Evolutionary conservation across 2,888 invertebrate genomes (phyloP).

Genomic region (Lycophotia porphyrea): DNA sequence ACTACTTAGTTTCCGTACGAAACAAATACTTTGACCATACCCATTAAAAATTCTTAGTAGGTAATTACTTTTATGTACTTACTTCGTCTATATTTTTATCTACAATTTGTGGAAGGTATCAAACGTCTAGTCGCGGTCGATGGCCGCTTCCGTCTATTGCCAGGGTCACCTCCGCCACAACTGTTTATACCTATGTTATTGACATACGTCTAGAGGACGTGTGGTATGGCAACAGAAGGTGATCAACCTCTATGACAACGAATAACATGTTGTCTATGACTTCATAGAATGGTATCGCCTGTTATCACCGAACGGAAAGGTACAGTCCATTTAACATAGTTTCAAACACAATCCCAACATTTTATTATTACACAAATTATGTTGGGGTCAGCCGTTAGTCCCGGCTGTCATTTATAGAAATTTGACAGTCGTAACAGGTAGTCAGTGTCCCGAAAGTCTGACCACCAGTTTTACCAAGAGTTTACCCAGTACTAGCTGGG

Average conservation of each 20-base stretch:
- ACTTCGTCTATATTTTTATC: constrained; percentile 7
- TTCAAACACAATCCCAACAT: too few species aligned
- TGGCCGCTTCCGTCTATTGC: constrained; percentile 29
- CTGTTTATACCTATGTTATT: constrained; percentile 31
- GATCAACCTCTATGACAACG: neutral
- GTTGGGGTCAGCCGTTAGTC: too few species aligned
- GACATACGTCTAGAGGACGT: constrained; percentile 16
- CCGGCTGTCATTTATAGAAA: too few species aligned
- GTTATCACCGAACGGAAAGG: constrained; percentile 5
- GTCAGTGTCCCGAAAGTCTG: too few species aligned
- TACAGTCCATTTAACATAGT: too few species aligned
- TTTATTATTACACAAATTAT: too few species aligned
- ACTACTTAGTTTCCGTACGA: too few species aligned
- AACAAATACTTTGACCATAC: neutral
- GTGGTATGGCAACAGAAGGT: too few species aligned
- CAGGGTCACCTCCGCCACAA: constrained; percentile 38
- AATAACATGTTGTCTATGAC: neutral
- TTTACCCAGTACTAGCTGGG: too few species aligned
- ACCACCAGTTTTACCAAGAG: too few species aligned
- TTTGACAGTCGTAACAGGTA: too few species aligned
- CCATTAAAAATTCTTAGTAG: neutral
- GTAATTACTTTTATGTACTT: neutral
- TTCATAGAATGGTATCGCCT: neutral
- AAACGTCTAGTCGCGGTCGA: neutral
- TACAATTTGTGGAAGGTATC: neutral